Base-by-base conservation (phyloP, 23 tunicate genomes). In the Halocynthia roretzi region DNA sequence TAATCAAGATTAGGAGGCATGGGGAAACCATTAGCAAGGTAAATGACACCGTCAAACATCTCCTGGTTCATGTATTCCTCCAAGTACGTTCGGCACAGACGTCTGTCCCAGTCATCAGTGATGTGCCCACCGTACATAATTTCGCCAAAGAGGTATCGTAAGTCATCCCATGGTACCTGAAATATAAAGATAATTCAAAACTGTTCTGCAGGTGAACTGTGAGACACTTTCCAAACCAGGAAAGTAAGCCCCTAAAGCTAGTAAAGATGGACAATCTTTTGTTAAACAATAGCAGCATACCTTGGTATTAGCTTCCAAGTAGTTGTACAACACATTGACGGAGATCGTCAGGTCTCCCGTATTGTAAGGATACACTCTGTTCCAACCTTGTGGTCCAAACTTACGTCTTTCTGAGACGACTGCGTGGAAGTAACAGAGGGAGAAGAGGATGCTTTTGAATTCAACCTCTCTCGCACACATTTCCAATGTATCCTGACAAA, bases 91-190 rank as follows among this genome's bases (percentile, higher is more conserved):
- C 83, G 70, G 80, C 98, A 93, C 54, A 93, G 71, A 51, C 96
- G 85, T 65, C 98, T 56, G 71, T 93, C 98, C 98, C 98, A 93
- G 52, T 93, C 98, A 54, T 93, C 98, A 62, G 98, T 93, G 79
- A 93, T 93, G 77, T 93, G 98, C 2, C 98, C 98, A 10, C 98
- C 98, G 88, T 93, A 93, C 98, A 93, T 93, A 68, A 93, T 93
- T 68, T 93, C 98, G 53, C 98, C 98, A 53, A 93, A 93, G 77
- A 93, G 83, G 73, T 93, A 93, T 17, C 98, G 88, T 52, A 93
- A 61, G 52, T 93, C 98, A 71, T 93, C 98, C 98, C 98, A 93
- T 6, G 98, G 98, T 22, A 93, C 98, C 98, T 92, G 48, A 9
- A 77, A 23, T 10, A 19, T 20, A 65, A 65, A 15, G 31, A n/a